Conservation (phyloP, 2,113 vertebrate genomes). For the Mormyrus iriodes region DNA sequence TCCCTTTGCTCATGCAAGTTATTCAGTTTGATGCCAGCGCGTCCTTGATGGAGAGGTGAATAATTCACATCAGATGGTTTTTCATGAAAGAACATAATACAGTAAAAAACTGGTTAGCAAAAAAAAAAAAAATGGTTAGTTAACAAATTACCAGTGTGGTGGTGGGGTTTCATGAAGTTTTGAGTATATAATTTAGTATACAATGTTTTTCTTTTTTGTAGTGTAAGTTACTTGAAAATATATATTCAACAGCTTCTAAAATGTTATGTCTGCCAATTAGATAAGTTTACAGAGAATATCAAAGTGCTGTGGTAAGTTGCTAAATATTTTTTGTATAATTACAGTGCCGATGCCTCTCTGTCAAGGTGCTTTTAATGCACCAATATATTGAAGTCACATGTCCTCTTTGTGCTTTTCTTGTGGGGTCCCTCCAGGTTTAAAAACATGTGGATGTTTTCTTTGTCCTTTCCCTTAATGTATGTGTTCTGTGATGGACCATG, state of each 20-base stretch:
- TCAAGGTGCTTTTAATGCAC: neutral
- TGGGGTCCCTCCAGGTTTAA: neutral
- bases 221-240: neutral
- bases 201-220: neutral
- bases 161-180: neutral
- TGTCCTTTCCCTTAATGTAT: neutral
- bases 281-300: neutral
- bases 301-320: neutral
- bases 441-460: neutral
- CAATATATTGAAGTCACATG: neutral
- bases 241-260: neutral
- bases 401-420: neutral
- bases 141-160: neutral
- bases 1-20: conserved; percentile 20
- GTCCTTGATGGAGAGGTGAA: conserved; percentile 33
- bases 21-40: conserved; percentile 50
- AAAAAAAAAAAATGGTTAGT: no score
- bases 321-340: neutral
- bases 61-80: conserved; percentile 39
- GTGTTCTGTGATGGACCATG: neutral
- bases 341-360: neutral
- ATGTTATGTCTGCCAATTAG: neutral
- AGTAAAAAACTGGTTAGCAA: neutral
- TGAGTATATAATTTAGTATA: neutral
- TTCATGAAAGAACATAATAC: neutral